Base-by-base conservation (phyloP, 2,113 vertebrate genomes). In the Ciconia stormi region DNA sequence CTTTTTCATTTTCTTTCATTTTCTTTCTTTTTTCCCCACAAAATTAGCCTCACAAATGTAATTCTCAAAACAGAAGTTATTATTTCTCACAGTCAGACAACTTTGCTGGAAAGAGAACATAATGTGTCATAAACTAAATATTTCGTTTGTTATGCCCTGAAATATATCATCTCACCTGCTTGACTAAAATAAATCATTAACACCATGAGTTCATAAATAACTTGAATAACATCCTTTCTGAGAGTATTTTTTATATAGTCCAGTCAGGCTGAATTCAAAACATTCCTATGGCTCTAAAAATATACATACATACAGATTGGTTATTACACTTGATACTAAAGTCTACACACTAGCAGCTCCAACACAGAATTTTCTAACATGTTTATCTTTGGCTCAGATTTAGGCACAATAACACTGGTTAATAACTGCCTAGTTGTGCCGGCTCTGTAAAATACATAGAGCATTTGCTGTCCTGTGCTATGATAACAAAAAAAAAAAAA, bases 141-240 rank as follows among this genome's bases (percentile, higher is more conserved):
- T 83, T 87, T 91, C 6, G 47, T 94, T 92, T 84, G 16, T 91
- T 95, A n/a, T 84, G 13, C 20, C 27, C 38, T 50, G 42, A 91
- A 82, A 84, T 67, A 67, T 3, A 87, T 12, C 63, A 63, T 63
- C 56, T 89, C 26, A 83, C 16, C 76, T 70, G 23, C 61, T 78
- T 87, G 81, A 59, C 38, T 89, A 30, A 92, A 93, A 91, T 82
- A 85, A 96, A 81, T 82, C 56, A 87, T 95, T 71, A 82, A 59
- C 59, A 89, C 15, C 16, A 27, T 77, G 47, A 47, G 22, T 84
- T 95, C 73, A 74, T 89, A 93, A 93, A 67, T 95, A 95, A 70
- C 59, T 67, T 63, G 73, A 76, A 87, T 84, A 91, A 84, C 69
- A 79, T 84, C n/a, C 47, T 93, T 90, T 95, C 69, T 93, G 56